Base-by-base conservation (phyloP, 1,140 invertebrate species). In the Belonocnema kinseyi region DNA sequence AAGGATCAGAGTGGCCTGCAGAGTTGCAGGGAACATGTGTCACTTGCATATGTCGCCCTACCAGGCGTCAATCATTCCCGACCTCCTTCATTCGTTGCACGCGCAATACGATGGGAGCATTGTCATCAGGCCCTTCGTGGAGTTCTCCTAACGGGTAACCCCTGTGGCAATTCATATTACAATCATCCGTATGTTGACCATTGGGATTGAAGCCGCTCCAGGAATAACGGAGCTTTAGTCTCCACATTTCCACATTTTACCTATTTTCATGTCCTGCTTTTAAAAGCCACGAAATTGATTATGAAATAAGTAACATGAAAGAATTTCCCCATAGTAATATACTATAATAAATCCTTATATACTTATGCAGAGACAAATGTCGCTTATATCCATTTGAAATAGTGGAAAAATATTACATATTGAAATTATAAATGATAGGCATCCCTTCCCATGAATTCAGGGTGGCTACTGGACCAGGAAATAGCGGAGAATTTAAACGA, bases 1-100 rank as follows among this genome's bases (percentile, higher is more conserved):
- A 66, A 40, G 26, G 61, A 66, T 66, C 61, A 66, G 61, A 66
- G 61, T 66, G 61, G 61, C 40, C 61, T 66, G 61, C 61, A 66
- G 61, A 14, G 26, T 83, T 46, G 40, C 7, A 46, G 40, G 40
- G 40, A 80, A 84, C 82, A 81, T 51, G 78, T 80, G 82, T 83
- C 83, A 82, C 73, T 80, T 61, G 75, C 84, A 85, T 80, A 77
- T 85, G 84, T 82, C 84, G 77, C 73, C 78, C 75, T 73, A 77
- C 79, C 70, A 79, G 54, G 56, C 71, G 77, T 79, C 77, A 75
- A 79, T 79, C 77, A 79, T 74, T 74, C 71, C 75, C 77, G 74
- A 79, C 73, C 77, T 77, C 75, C 72, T 51, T 53, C 51, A 53
- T 52, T 56, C 72, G 51, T 17, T 73, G 72, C 72, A 14, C 72